Conservation (phyloP, 35 echinoderm and acorn worm species). For the Strongylocentrotus purpuratus region DNA sequence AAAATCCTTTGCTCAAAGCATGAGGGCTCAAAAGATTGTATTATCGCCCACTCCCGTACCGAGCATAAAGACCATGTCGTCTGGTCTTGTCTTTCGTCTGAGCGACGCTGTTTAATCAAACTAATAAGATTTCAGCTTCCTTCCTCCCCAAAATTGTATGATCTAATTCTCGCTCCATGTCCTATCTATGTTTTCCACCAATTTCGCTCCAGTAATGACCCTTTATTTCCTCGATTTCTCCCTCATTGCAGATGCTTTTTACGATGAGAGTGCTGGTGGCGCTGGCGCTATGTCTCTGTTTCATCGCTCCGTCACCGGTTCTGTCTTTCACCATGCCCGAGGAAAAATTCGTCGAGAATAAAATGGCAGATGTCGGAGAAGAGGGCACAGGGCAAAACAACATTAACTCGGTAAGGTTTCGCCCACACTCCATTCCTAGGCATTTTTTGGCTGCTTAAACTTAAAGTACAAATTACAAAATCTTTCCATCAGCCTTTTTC, state of each 20-base stretch:
- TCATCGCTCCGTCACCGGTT: background rate
- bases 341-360: background rate
- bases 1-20: too few relatives aligned
- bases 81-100: background rate
- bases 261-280: constrained; percentile 34
- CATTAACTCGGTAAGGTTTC: constrained; percentile 12
- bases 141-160: background rate
- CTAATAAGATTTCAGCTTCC: background rate
- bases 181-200: background rate
- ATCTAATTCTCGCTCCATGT: background rate
- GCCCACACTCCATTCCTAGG: background rate
- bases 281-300: background rate
- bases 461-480: background rate
- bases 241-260: background rate
- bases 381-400: background rate
- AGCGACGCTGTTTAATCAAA: background rate
- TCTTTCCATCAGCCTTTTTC: background rate
- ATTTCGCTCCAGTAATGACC: background rate
- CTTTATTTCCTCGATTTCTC: background rate
- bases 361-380: constrained; percentile 7
- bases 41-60: too few relatives aligned
- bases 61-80: background rate
- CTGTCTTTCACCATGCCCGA: constrained; percentile 37
- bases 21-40: too few relatives aligned
- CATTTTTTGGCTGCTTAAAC: background rate